phyloP scores from a whole-genome alignment of 2,888 invertebrate genomes.

The Resseliella maxima region DNA sequence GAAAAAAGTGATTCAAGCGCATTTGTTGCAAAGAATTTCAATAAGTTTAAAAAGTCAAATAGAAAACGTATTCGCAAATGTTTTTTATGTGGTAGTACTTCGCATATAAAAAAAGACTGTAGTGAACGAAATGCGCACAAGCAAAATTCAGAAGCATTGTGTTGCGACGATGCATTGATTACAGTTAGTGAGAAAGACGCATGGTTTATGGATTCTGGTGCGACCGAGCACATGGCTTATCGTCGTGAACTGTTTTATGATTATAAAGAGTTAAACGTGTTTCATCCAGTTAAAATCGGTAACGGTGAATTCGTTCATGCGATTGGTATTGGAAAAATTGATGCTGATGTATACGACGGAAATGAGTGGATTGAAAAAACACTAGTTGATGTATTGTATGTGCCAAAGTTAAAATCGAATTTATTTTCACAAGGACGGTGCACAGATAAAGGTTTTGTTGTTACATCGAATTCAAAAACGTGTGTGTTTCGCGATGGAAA shows the following conservation, averaged over 20 bases:
- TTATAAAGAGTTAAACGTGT: constrained; percentile 24
- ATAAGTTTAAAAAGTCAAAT: neutral
- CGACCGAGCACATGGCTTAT: constrained; percentile 58
- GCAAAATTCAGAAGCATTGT: neutral
- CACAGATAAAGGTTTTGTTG: constrained; percentile 56
- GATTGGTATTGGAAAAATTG: constrained; percentile 56
- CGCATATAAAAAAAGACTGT: no score
- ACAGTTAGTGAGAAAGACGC: constrained; percentile 26
- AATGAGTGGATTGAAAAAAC: constrained; percentile 57
- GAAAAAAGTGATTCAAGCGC: constrained; percentile 23
- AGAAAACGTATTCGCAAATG: constrained; percentile 57
- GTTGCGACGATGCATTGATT: neutral
- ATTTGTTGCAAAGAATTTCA: neutral
- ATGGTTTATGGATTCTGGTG: constrained; percentile 58
- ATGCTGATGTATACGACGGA: constrained; percentile 58
- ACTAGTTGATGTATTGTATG: constrained; percentile 56
- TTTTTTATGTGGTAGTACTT: no score
- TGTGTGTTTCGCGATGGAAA: constrained; percentile 56
- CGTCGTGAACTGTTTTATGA: constrained; percentile 56
- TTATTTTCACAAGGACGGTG: constrained; percentile 57
- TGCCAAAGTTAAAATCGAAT: constrained; percentile 57
- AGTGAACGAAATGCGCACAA: constrained; percentile 58
- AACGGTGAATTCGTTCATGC: constrained; percentile 58
- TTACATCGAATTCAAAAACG: constrained; percentile 55
- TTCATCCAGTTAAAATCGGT: no score